A percentile compares a stretch with the other conserved stretches of the same genome.
phyloP scores from a whole-genome alignment of 2,113 vertebrate genomes.

The Dinomys branickii region DNA sequence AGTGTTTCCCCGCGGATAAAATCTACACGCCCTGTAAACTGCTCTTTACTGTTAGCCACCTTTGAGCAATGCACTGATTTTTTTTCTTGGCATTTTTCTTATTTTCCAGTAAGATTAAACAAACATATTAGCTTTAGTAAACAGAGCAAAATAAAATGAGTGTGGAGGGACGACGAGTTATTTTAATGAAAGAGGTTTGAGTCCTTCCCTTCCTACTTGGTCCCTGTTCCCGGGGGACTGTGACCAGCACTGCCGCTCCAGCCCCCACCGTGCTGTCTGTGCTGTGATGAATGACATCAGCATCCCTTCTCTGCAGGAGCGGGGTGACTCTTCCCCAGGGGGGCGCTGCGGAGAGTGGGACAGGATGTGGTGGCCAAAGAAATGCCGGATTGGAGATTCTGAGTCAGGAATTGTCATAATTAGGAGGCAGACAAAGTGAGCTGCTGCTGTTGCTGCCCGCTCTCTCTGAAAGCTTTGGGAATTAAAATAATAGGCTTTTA shows the following conservation, averaged over 20 bases:
- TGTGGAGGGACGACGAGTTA: not conserved
- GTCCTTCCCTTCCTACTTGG: not conserved
- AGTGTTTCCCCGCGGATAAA: not conserved
- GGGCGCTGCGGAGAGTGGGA: not conserved
- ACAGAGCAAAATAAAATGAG: not conserved
- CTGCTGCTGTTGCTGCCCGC: not conserved
- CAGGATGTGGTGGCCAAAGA: constrained; percentile 40
- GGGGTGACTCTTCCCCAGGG: not conserved
- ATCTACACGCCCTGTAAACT: not conserved
- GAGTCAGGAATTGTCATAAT: constrained; percentile 67
- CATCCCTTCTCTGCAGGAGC: not conserved
- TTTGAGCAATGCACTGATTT: not conserved
- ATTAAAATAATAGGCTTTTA: constrained; percentile 63
- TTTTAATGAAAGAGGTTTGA: not conserved
- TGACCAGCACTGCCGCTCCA: not conserved
- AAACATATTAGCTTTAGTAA: not conserved
- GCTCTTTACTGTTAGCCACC: not conserved
- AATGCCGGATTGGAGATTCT: constrained; percentile 52
- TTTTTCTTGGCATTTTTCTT: not conserved
- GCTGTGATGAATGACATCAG: not conserved
- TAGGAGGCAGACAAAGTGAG: constrained; percentile 46
- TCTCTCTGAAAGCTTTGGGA: constrained; percentile 35
- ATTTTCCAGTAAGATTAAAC: constrained; percentile 16
- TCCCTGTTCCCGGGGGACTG: not conserved
- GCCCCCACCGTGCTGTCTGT: not conserved